These are phyloP conservation scores for Archocentrus centrarchus DNA, from an alignment of 2,113 vertebrate species.

Conservation along the genomic window DNA sequence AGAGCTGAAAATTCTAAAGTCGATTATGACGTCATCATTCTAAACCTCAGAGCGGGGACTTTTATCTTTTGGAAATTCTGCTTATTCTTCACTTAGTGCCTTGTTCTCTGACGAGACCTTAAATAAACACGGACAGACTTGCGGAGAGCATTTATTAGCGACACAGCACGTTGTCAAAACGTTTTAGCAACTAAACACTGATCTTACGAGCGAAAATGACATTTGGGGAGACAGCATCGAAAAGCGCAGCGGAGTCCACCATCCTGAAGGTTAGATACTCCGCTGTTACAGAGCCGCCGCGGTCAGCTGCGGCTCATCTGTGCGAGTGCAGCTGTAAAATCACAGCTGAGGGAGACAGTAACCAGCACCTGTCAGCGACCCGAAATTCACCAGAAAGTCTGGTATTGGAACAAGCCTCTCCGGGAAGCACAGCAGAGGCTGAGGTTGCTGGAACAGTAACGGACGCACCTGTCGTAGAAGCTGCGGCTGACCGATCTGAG, in stretches of 20 bases:
- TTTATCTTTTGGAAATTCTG: no score
- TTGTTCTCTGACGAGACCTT: no score
- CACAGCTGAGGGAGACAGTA: fast-evolving
- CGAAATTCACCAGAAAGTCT: background rate
- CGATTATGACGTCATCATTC: no score
- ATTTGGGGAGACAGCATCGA: no score
- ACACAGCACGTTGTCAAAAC: no score
- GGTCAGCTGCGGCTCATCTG: background rate
- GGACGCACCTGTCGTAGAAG: background rate
- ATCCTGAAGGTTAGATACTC: background rate
- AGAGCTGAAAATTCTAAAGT: no score
- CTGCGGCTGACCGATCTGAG: background rate
- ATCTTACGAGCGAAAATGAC: no score
- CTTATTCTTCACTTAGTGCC: no score
- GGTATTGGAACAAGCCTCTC: background rate
- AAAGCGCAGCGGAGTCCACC: fast-evolving
- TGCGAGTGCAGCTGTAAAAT: background rate
- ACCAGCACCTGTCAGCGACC: background rate
- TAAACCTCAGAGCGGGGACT: no score
- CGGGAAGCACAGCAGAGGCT: background rate
- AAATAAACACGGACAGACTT: no score
- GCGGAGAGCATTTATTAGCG: no score
- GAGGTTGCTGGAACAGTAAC: background rate
- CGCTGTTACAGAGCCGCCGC: background rate
- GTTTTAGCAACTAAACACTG: no score